phyloP scores from a whole-genome alignment of 1,140 invertebrate species.

The Tenebrio molitor region DNA sequence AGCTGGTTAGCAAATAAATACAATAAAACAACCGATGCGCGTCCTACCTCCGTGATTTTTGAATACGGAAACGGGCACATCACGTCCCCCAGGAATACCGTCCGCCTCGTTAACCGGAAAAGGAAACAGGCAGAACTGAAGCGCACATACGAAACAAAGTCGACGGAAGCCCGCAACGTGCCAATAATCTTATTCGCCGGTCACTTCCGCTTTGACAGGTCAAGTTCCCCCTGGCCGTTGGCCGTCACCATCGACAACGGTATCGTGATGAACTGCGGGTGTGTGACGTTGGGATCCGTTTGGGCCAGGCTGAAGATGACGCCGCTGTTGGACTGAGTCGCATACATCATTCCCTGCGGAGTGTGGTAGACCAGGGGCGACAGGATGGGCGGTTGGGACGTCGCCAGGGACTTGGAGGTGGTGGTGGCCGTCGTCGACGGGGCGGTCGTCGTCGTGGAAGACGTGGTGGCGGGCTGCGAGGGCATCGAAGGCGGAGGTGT shows the following conservation, averaged over 20 bases:
- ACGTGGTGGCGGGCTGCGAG: constrained; percentile 30
- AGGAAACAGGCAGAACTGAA: constrained; percentile 37
- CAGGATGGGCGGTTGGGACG: constrained; percentile 51
- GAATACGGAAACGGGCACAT: constrained; percentile 45
- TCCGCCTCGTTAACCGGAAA: constrained; percentile 41
- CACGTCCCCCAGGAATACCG: constrained; percentile 11
- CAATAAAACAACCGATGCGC: neutral
- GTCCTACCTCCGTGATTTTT: constrained; percentile 27
- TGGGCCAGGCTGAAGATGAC: constrained; percentile 65
- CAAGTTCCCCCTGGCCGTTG: constrained; percentile 66
- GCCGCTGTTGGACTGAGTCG: constrained; percentile 63
- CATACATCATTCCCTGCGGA: constrained; percentile 65
- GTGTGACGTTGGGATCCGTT: constrained; percentile 59
- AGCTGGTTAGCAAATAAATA: neutral
- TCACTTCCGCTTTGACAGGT: constrained; percentile 66
- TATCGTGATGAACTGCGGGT: constrained; percentile 74
- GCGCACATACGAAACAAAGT: constrained; percentile 35
- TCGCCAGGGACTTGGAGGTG: constrained; percentile 21
- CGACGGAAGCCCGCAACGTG: constrained; percentile 45
- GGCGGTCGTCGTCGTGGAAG: constrained; percentile 39
- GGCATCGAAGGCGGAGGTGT: constrained; percentile 7
- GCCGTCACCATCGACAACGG: constrained; percentile 72
- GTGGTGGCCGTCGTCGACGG: constrained; percentile 33
- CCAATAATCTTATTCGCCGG: constrained; percentile 46
- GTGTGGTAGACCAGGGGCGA: constrained; percentile 65